Conservation (phyloP, 2,797 vertebrate genomes). For the Odontamblyopus lacepedii region DNA sequence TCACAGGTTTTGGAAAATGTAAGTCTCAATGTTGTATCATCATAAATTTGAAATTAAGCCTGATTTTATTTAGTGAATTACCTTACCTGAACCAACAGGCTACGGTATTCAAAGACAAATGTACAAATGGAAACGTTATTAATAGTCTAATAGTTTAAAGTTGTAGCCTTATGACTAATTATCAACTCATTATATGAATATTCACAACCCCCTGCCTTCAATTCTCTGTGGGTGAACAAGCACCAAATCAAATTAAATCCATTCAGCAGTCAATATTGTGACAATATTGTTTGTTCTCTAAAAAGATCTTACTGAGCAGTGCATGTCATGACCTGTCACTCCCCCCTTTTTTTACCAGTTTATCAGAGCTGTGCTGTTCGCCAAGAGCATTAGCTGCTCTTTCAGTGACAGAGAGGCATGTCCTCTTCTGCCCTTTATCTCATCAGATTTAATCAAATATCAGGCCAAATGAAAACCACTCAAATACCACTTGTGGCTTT, state of each 20-base stretch:
- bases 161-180: not conserved
- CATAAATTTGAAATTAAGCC: not conserved
- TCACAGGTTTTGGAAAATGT: not conserved
- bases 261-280: not conserved
- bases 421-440: conserved; percentile 19
- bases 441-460: conserved; percentile 15
- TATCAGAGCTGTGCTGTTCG: not conserved
- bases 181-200: not conserved
- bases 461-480: conserved; percentile 27
- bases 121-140: not conserved
- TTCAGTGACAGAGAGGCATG: not conserved
- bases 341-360: not conserved
- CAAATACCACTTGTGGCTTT: conserved; percentile 38
- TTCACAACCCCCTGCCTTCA: not conserved
- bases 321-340: conserved; percentile 2
- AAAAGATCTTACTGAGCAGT: conserved; percentile 1
- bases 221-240: not conserved
- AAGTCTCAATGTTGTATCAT: not conserved
- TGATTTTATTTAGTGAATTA: not conserved
- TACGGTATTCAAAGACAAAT: not conserved
- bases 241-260: not conserved
- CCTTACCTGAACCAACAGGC: not conserved
- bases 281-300: not conserved
- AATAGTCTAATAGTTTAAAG: not conserved
- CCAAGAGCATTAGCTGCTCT: not conserved